Evolutionary conservation across 1,140 invertebrate species (phyloP), one percentile per base, ranked within the genome.

Genomic region (Rhagoletis pomonella): DNA sequence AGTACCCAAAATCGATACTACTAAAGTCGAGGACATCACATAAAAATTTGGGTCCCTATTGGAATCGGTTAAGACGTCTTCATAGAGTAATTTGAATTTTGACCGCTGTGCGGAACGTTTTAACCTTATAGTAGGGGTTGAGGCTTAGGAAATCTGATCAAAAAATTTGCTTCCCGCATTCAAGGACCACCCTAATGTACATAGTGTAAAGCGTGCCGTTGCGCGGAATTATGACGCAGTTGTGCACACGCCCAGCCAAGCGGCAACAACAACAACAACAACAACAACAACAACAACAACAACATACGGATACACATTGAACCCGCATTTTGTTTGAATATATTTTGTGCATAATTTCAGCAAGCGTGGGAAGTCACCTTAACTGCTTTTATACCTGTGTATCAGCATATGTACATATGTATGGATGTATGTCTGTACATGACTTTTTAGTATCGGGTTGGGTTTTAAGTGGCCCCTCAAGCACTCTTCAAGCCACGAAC

Each of bases 171-270:
- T 29, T 29, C 29, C 29, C 29, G 29, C 29, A 29, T 29, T 29
- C 29, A 29, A 1, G 29, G 29, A 29, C 29, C 29, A 29, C 29
- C 29, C 29, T 29, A 29, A 29, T 29, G 29, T 29, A 29, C 29
- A 29, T 29, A 55, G 50, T 55, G 50, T 73, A 73, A 73, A 73
- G 73, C 73, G n/a, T 81, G 73, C 44, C 73, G n/a, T 4, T 29
- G 73, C 73, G 73, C 47, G n/a, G 3, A 55, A 81, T 55, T 81
- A 55, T 81, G 50, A 81, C 73, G 73, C 73, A 81, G 73, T 81
- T 55, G 73, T 42, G 73, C 73, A 81, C 73, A 81, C 73, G 47
- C 73, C 73, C 73, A 81, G 10, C 73, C 47, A 81, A 29, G 73
- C 73, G 17, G n/a, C 47, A 55, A 58, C n/a, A 55, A 44, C 9